phyloP scores from a whole-genome alignment of 2,797 vertebrate species.

The Pelobates cultripes region DNA sequence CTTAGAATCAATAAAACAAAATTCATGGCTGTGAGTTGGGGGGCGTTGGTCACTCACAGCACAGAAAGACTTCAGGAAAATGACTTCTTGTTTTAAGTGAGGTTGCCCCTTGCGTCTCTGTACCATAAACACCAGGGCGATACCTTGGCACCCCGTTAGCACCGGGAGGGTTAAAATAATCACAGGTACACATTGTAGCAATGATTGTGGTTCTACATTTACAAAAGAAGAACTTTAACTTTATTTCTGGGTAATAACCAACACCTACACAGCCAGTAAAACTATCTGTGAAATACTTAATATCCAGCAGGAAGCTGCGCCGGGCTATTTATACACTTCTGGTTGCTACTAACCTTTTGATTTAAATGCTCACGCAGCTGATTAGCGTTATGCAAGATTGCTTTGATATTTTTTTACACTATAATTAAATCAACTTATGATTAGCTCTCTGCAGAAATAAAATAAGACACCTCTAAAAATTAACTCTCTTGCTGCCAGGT shows the following conservation, averaged over 20 bases:
- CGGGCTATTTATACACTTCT: constrained; percentile 44
- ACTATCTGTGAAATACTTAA: neutral
- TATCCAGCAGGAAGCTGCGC: constrained; percentile 17
- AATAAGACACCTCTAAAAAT: constrained; percentile 31
- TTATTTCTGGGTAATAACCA: constrained; percentile 16
- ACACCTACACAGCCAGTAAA: constrained; percentile 32
- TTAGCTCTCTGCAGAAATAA: constrained; percentile 39
- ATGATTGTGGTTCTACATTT: too few species aligned
- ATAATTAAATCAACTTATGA: constrained; percentile 53
- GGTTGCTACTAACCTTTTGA: constrained; percentile 41
- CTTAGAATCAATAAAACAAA: too few species aligned
- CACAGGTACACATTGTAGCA: too few species aligned
- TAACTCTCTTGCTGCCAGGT: constrained; percentile 18
- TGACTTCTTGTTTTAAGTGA: too few species aligned
- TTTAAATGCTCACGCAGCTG: constrained; percentile 39
- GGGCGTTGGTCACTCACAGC: too few species aligned
- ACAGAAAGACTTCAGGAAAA: too few species aligned
- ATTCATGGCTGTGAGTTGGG: too few species aligned
- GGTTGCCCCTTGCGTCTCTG: too few species aligned
- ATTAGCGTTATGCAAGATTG: constrained; percentile 40
- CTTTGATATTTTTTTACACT: constrained; percentile 40
- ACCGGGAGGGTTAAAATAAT: too few species aligned
- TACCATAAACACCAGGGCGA: too few species aligned
- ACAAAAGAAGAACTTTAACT: neutral
- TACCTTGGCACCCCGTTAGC: too few species aligned